Percentiles rank a stretch among this genome's conserved stretches.
phyloP scores from a whole-genome alignment of 2,113 vertebrate genomes.

The Gavia stellata region DNA sequence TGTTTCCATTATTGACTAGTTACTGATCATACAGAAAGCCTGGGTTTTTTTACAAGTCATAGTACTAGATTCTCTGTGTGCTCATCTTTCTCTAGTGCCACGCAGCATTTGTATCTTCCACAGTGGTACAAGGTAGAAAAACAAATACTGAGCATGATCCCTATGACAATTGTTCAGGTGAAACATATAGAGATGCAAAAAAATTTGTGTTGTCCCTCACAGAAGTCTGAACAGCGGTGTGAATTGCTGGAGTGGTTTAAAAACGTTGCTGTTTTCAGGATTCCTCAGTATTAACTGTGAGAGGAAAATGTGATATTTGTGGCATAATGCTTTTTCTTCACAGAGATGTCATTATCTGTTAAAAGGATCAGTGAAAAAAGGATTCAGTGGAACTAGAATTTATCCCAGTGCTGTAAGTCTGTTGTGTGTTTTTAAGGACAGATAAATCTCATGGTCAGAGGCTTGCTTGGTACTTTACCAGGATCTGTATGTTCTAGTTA shows the following conservation, averaged over 20 bases:
- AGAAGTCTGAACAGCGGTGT: not conserved
- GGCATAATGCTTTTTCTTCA: not conserved
- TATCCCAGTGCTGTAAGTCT: accelerated
- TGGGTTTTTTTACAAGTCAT: not conserved
- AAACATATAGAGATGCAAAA: not conserved
- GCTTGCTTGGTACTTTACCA: not conserved
- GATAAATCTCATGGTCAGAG: accelerated
- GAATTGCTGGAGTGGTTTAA: not conserved
- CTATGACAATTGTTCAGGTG: accelerated
- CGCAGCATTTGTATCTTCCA: not conserved
- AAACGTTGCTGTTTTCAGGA: not conserved
- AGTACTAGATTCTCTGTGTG: not conserved
- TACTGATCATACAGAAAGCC: not conserved
- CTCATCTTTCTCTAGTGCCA: not conserved
- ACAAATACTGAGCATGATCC: accelerated
- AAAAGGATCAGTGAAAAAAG: not conserved
- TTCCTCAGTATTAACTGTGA: not conserved
- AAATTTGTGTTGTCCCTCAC: not conserved
- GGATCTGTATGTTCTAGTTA: not conserved
- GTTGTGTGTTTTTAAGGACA: not conserved
- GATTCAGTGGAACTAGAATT: not conserved
- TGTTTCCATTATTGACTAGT: not conserved
- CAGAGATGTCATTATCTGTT: not conserved
- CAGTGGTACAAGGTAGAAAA: not conserved
- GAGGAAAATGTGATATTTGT: not conserved